A percentile compares a stretch with the other conserved stretches of the same genome.
Conservation (phyloP, 2,888 invertebrate genomes). For the Chalcis sispes region DNA sequence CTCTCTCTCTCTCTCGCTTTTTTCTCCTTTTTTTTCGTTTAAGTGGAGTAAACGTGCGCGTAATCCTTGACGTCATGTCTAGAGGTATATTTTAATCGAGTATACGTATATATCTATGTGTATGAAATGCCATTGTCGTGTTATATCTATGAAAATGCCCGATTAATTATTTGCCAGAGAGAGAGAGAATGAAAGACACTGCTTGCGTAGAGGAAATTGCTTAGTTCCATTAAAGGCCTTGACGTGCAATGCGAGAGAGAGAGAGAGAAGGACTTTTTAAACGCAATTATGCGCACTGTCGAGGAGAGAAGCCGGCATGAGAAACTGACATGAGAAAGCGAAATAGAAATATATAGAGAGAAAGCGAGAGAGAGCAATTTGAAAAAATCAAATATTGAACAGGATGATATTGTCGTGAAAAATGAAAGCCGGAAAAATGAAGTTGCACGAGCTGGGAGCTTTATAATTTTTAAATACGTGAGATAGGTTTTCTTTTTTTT, state of each 20-base stretch:
- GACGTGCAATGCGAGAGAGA: neutral
- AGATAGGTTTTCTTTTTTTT: too few relatives aligned
- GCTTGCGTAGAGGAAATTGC: slow-evolving; percentile 19
- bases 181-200: slow-evolving; percentile 11
- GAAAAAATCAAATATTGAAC: too few relatives aligned
- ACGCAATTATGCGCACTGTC: slow-evolving; percentile 17
- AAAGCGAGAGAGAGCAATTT: too few relatives aligned
- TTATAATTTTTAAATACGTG: too few relatives aligned
- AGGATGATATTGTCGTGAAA: too few relatives aligned
- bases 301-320: neutral
- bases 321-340: too few relatives aligned
- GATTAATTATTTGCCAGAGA: slow-evolving; percentile 31
- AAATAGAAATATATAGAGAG: too few relatives aligned
- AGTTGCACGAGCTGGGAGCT: too few relatives aligned
- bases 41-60: neutral
- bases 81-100: slow-evolving; percentile 30
- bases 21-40: neutral
- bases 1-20: neutral
- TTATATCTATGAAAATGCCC: slow-evolving; percentile 6
- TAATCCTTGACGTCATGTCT: too few relatives aligned
- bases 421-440: too few relatives aligned
- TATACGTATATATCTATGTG: too few relatives aligned
- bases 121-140: neutral
- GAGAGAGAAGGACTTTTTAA: slow-evolving; percentile 1
- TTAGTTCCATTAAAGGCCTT: slow-evolving; percentile 34